phyloP scores from a whole-genome alignment of 2,888 invertebrate genomes.

The Monochamus alternatus region DNA sequence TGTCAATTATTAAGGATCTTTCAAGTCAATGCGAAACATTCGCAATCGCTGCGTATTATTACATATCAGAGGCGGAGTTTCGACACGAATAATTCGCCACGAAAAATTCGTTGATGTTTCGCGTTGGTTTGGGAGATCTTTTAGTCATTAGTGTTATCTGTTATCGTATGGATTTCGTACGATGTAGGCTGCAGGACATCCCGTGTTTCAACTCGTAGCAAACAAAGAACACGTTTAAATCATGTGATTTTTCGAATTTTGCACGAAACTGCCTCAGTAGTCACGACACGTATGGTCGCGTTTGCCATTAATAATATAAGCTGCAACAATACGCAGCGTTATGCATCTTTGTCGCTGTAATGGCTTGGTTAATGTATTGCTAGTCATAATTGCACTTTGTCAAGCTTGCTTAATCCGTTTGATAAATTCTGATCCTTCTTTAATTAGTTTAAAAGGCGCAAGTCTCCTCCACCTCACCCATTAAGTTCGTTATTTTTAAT shows the following conservation, averaged over 20 bases:
- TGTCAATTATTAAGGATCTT: too few relatives aligned
- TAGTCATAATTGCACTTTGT: constrained; percentile 25
- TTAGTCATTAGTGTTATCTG: too few relatives aligned
- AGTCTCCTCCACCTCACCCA: not conserved
- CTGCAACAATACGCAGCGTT: constrained; percentile 27
- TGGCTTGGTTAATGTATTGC: constrained; percentile 20
- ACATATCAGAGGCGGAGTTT: too few relatives aligned
- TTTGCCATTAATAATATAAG: constrained; percentile 39
- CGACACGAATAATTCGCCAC: too few relatives aligned
- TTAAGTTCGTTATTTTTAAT: constrained; percentile 15
- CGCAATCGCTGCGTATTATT: too few relatives aligned
- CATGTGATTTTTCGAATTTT: not conserved
- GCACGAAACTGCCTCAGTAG: constrained; percentile 7
- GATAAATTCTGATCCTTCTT: constrained; percentile 8
- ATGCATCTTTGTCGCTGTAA: constrained; percentile 32
- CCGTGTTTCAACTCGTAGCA: not conserved
- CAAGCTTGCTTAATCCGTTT: constrained; percentile 25
- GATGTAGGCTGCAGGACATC: not conserved
- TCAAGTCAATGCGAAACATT: too few relatives aligned
- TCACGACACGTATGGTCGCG: constrained; percentile 35
- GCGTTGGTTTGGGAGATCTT: too few relatives aligned
- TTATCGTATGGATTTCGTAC: too few relatives aligned
- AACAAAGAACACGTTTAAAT: not conserved
- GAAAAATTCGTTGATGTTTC: too few relatives aligned
- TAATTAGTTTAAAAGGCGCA: constrained; percentile 10